Base-by-base conservation (phyloP, 2,888 invertebrate species). In the Liopterus haemorrhoidalis region DNA sequence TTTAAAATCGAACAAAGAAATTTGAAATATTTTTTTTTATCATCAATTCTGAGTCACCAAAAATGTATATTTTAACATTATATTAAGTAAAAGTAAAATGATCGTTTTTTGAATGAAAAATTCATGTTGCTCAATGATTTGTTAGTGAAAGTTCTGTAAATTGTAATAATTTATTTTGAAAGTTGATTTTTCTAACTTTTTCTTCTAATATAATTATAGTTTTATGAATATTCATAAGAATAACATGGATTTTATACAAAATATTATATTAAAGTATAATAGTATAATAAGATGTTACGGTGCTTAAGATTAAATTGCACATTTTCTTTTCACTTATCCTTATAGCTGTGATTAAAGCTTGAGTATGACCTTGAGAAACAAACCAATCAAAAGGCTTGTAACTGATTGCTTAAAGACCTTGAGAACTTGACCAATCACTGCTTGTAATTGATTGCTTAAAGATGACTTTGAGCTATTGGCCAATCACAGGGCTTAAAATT, bases 121-220 rank as follows among this genome's bases (percentile, higher is more conserved):
- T 42, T 42, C 41, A 42, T 42, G 28, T 42, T 42, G 36, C 28
- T 42, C 42, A 42, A 42, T 42, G 35, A 28, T 35, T 42, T 19
- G 36, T 36, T 22, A 42, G 42, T 35, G 42, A 42, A 42, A 42
- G 42, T 42, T 42, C 20, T n/a, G n/a, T 19, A 42, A 42, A 42
- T 42, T 35, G 42, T 42, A 42, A 42, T 42, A 42, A 42, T 42
- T 42, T 36, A 25, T 20, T 42, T 42, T 42, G 42, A 42, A 42
- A 42, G 42, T 42, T 20, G 35, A 42, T 42, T 42, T 41, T 42
- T 42, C 42, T 42, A n/a, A 20, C 8, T 36, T 33, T 4, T 42
- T 35, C n/a, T n/a, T n/a, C n/a, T n/a, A n/a, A n/a, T n/a, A n/a
- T n/a, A n/a, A n/a, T n/a, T n/a, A n/a, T n/a, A n/a, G n/a, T n/a